Evolutionary conservation across 2,888 invertebrate genomes (phyloP).

Genomic region (Phortica okadai): DNA sequence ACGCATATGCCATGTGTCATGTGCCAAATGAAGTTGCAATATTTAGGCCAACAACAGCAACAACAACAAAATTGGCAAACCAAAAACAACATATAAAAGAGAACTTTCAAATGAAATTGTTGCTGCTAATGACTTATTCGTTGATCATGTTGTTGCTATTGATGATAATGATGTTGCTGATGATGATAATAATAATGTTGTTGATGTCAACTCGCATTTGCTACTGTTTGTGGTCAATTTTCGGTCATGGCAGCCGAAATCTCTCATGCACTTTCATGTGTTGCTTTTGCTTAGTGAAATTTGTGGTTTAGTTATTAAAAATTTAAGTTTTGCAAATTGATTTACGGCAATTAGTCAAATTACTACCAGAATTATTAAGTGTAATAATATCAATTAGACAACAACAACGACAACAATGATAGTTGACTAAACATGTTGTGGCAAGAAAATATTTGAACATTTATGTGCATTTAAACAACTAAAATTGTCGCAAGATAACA

Average conservation of each 20-base stretch:
- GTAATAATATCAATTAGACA: not conserved
- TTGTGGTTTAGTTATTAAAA: not conserved
- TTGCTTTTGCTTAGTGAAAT: not conserved
- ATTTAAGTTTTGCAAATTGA: not conserved
- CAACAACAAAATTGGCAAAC: too few species aligned
- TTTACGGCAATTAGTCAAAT: not conserved
- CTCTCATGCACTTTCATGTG: not conserved
- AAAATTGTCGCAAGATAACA: conserved; percentile 21
- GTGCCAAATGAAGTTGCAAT: not conserved
- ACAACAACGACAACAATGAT: not conserved
- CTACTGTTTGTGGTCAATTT: not conserved
- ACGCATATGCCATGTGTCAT: not conserved
- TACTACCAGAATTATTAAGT: not conserved
- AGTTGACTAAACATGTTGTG: not conserved
- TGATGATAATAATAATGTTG: too few species aligned
- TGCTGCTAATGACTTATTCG: too few species aligned
- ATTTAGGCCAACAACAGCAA: not conserved
- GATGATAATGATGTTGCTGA: too few species aligned
- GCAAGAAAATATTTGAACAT: not conserved
- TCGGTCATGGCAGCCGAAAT: not conserved
- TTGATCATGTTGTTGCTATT: too few species aligned
- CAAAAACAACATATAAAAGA: too few species aligned
- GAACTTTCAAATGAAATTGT: too few species aligned
- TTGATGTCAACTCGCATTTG: too few species aligned
- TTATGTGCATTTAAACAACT: conserved; percentile 20